Evolutionary conservation across 35 echinoderm and acorn worm species (phyloP), one percentile per base, ranked within the genome.

Genomic region (Eucidaris tribuloides): DNA sequence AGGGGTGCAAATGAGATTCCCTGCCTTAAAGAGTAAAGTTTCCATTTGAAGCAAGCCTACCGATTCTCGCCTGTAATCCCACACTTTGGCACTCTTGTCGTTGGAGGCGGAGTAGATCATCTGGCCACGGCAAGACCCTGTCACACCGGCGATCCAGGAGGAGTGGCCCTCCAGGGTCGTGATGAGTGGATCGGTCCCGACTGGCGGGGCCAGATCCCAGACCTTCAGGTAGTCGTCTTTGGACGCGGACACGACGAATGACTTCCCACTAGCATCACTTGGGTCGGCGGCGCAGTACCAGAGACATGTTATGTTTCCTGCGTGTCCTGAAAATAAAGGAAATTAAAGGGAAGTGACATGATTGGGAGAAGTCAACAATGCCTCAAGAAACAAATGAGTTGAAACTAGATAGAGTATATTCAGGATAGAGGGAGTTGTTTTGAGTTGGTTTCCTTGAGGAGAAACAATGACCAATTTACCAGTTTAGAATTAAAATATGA

Each of bases 101-200:
- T 96, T 96, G 20, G 86, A 96, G 20, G 65, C 88, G 7, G 93
- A 90, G 71, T 45, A 62, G 13, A 17, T 77, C 59, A 33, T 88
- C 57, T 37, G 45, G 19, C 45, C 35, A 17, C 9, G 32, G 36
- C 7, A 82, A 52, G n/a, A 56, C 68, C 61, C 68, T 74, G 93
- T 85, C n/a, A 96, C 93, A 84, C 83, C 87, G 41, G 88, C 72
- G 46, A 96, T 91, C 93, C 93, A 96, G 15, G 93, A 96, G 5
- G 93, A 96, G 56, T 96, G 93, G 7, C 88, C 93, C 45, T 96
- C 88, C 25, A 90, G 41, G 9, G 45, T 79, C 42, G 44, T 85
- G 46, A 78, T 85, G 24, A 91, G 42, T n/a, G 29, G 41, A 28
- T 43, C 22, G 3, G 6, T 32, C 43, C 27, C 34, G 33, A 80